Evolutionary conservation across 2,888 invertebrate species (phyloP).

Genomic region (Sipha maydis): DNA sequence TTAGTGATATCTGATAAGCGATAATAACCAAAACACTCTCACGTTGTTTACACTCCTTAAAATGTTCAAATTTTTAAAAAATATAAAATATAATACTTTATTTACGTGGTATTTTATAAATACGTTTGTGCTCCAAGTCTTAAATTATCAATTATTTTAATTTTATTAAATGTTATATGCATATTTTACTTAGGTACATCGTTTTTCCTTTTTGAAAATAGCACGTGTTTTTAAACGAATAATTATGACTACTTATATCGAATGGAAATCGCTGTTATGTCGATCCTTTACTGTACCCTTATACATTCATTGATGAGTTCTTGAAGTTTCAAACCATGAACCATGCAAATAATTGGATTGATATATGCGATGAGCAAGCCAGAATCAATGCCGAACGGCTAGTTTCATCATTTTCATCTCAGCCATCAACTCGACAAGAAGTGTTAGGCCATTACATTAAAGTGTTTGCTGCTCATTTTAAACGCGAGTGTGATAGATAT

Average conservation of each 20-base stretch:
- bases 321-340: constrained; percentile 26
- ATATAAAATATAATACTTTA: constrained; percentile 13
- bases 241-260: constrained; percentile 14
- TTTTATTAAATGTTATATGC: background rate
- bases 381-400: constrained; percentile 87
- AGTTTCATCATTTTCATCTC: constrained; percentile 72
- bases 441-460: constrained; percentile 85
- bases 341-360: constrained; percentile 73
- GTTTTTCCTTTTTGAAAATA: background rate
- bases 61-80: constrained; percentile 38
- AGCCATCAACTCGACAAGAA: constrained; percentile 78
- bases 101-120: background rate
- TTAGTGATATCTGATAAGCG: constrained; percentile 41
- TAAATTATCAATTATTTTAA: background rate
- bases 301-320: background rate
- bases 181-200: background rate
- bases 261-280: background rate
- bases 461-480: constrained; percentile 85
- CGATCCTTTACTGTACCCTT: background rate
- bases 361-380: constrained; percentile 89
- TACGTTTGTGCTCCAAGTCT: background rate
- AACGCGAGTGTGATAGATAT: constrained; percentile 77
- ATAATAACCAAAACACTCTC: constrained; percentile 30
- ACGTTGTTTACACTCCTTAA: constrained; percentile 61
- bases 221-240: constrained; percentile 36